Evolutionary conservation across 2,888 invertebrate genomes (phyloP), one percentile per base, ranked within the genome.

Genomic region (Eristalis tenax): DNA sequence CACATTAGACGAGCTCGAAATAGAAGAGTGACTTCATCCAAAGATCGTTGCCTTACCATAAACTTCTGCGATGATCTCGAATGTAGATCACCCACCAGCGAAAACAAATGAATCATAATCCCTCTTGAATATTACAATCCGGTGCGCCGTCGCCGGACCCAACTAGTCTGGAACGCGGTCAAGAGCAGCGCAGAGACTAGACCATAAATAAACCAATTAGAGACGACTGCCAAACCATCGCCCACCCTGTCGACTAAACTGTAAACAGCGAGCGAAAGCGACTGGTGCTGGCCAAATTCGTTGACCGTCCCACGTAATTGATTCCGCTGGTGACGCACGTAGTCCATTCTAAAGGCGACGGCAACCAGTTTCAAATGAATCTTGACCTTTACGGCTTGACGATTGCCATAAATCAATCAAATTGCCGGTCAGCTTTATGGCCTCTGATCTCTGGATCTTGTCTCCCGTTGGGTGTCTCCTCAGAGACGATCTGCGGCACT

Each of bases 381-480:
- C 56, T 13, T 26, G 23, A 59, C 57, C 57, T 66, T 66, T 28
- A 1, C 10, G 23, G 23, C 28, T 43, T 38, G 23, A 40, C 38
- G 40, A 40, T 28, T 66, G 38, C n/a, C 57, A 40, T 78, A 77
- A 77, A 77, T 77, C 63, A 64, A 26, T 78, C 63, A 56, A 13
- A 32, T 70, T 50, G 18, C 26, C 18, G 13, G 22, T 23, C n/a
- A 40, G 26, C n/a, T 57, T 32, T 69, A 15, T 22, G 32, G 65
- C 35, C 40, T 66, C 71, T 73, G 66, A 59, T 61, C 66, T 73
- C 68, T 35, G 15, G 68, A 43, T 8, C 8, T 50, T 50, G 18
- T 43, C 18, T 43, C 43, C n/a, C 43, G 6, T n/a, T n/a, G 15
- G 43, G 43, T n/a, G 40, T 13, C 40, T 10, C 40, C 15, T 40